Evolutionary conservation across 2,113 vertebrate species (phyloP).

Genomic region (Eretmochelys imbricata): DNA sequence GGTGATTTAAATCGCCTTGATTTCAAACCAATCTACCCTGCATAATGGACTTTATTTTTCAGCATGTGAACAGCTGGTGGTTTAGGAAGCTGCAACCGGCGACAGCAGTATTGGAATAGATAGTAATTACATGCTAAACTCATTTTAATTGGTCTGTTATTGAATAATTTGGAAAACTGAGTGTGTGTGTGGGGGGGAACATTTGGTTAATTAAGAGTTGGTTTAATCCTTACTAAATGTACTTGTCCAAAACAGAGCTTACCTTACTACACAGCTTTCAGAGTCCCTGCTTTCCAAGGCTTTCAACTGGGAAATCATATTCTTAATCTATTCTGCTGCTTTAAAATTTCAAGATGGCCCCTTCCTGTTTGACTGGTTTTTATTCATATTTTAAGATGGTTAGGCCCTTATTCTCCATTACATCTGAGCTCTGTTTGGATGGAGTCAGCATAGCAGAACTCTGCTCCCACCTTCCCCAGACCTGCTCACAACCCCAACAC

Average conservation of each 20-base stretch:
- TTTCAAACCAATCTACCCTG: not conserved
- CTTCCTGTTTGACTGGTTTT: not conserved
- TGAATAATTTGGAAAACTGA: constrained; percentile 32
- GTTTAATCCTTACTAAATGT: constrained; percentile 20
- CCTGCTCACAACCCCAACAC: not conserved
- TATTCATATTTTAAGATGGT: accelerated
- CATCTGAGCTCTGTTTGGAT: not conserved
- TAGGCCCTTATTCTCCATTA: not conserved
- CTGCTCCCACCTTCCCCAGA: not conserved
- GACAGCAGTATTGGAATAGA: not conserved
- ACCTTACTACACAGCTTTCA: not conserved
- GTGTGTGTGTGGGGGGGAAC: not conserved
- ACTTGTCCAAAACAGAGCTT: not conserved
- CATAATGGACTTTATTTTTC: not conserved
- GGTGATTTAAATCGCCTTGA: not conserved
- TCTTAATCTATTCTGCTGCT: accelerated
- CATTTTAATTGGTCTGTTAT: constrained; percentile 48
- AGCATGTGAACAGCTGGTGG: not conserved
- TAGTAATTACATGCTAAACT: constrained; percentile 41
- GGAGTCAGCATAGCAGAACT: not conserved
- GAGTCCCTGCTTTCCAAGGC: not conserved
- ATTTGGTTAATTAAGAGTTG: constrained; percentile 58
- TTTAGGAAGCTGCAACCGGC: not conserved
- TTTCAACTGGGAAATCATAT: not conserved
- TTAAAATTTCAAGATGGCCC: not conserved